Percentiles rank a stretch among this genome's conserved stretches.
These are phyloP conservation scores for Amphiprion percula DNA, from an alignment of 2,113 vertebrate species.

Conservation along the genomic window DNA sequence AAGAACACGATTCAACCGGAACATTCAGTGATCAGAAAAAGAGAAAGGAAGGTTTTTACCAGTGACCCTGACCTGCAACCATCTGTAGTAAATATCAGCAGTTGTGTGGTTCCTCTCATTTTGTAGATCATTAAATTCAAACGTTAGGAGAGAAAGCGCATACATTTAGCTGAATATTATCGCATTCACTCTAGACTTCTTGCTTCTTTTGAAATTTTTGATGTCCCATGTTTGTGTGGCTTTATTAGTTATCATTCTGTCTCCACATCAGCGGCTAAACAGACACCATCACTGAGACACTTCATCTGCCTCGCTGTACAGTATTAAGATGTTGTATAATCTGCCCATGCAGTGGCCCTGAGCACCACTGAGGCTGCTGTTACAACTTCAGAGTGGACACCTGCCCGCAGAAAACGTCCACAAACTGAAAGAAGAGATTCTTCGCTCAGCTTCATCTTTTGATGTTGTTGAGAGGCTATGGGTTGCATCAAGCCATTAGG, in stretches of 20 bases:
- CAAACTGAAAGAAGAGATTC: constrained; percentile 50
- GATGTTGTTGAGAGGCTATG: constrained; percentile 60
- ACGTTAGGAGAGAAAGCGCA: not conserved
- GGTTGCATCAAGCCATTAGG: constrained; percentile 51
- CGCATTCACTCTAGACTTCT: not conserved
- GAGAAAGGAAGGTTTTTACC: constrained; percentile 6
- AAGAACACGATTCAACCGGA: constrained; percentile 28
- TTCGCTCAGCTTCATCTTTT: constrained; percentile 56
- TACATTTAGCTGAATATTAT: not conserved
- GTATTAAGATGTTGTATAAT: constrained; percentile 62
- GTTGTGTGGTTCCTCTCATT: not conserved
- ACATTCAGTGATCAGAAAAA: constrained; percentile 15
- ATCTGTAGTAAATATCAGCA: not conserved
- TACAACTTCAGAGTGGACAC: constrained; percentile 58
- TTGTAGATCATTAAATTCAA: constrained; percentile 3
- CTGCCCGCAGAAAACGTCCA: constrained; percentile 64
- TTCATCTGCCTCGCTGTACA: constrained; percentile 43
- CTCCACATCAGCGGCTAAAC: constrained; percentile 32
- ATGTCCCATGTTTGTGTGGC: not conserved
- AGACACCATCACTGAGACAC: constrained; percentile 39
- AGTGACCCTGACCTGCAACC: constrained; percentile 9
- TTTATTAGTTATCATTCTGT: constrained; percentile 27
- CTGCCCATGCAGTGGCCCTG: constrained; percentile 60
- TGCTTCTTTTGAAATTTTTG: not conserved
- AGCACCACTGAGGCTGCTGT: constrained; percentile 56